Percentiles rank a stretch among this genome's conserved stretches.
phyloP scores from a whole-genome alignment of 1,140 invertebrate genomes.

The Melitaea cinxia region DNA sequence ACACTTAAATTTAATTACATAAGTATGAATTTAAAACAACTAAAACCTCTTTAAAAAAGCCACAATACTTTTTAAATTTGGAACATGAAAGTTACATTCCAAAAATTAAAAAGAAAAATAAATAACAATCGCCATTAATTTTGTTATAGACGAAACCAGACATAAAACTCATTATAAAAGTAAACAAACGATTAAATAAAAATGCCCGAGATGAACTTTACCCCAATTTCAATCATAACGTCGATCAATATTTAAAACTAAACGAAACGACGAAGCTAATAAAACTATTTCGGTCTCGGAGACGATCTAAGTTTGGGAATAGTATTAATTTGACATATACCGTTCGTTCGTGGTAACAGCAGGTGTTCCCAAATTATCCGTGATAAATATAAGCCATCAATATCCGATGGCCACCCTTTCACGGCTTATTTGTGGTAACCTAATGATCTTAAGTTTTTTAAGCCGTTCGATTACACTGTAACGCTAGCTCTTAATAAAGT shows the following conservation, averaged over 20 bases:
- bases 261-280: conserved; percentile 55
- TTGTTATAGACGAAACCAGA: too few species aligned
- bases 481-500: not conserved
- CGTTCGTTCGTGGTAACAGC: conserved; percentile 60
- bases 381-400: conserved; percentile 73
- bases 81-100: too few species aligned
- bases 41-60: too few species aligned
- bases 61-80: too few species aligned
- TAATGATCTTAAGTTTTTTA: conserved; percentile 45
- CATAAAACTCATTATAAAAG: not conserved
- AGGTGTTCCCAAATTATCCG: conserved; percentile 72
- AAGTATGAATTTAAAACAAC: too few species aligned
- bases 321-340: conserved; percentile 60
- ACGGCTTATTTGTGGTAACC: conserved; percentile 51
- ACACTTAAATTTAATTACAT: too few species aligned
- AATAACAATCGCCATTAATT: too few species aligned
- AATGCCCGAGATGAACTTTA: conserved; percentile 10
- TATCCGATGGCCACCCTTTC: conserved; percentile 57
- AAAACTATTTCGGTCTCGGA: conserved; percentile 55
- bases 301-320: conserved; percentile 35
- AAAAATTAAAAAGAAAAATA: too few species aligned
- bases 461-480: not conserved
- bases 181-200: conserved; percentile 11
- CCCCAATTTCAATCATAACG: conserved; percentile 34
- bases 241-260: conserved; percentile 42